Evolutionary conservation across 2,113 vertebrate species (phyloP), one percentile per base, ranked within the genome.

Genomic region (Propithecus coquereli): DNA sequence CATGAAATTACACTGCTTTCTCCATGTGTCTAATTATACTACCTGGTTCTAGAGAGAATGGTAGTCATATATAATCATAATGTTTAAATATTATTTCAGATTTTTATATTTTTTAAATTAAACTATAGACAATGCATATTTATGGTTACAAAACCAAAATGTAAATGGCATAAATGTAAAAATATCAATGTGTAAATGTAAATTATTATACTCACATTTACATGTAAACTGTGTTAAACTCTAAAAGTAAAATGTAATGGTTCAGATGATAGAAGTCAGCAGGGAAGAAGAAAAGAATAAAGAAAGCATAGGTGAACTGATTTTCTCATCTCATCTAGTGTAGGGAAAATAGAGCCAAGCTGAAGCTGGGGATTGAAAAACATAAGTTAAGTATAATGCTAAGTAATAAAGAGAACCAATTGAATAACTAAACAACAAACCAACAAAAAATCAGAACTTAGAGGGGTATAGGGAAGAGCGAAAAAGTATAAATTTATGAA

Each of bases 71-170:
- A 32, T 81, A 90, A 54, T 37, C 65, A 57, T 45, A 90, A 87
- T 63, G 32, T 57, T 91, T 66, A 86, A 71, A 65, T 83, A 87
- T 90, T 82, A 87, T 70, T 91, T 92, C 32, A 91, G 47, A 82
- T 90, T 45, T 70, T 91, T 61, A 66, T 54, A 54, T 18, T 91
- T 76, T 93, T 95, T 92, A 88, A 73, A 45, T 91, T 30, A 68
- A 96, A 66, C 70, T 68, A 17, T 66, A 70, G 10, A 82, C 9
- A 71, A 63, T n/a, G 3, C 25, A 65, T 87, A 87, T 12, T 81
- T 82, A 40, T 92, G 12, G n/a, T 43, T 70, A n/a, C 5, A 71
- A 37, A 97, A 87, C 3, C 30, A 40, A 96, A 95, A n/a, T 74
- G 8, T 25, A 87, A 87, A 47, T 84, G n/a, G 11, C 65, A 80